Evolutionary conservation across 2,888 invertebrate genomes (phyloP), one percentile per base, ranked within the genome.

Genomic region (Tyria jacobaeae): DNA sequence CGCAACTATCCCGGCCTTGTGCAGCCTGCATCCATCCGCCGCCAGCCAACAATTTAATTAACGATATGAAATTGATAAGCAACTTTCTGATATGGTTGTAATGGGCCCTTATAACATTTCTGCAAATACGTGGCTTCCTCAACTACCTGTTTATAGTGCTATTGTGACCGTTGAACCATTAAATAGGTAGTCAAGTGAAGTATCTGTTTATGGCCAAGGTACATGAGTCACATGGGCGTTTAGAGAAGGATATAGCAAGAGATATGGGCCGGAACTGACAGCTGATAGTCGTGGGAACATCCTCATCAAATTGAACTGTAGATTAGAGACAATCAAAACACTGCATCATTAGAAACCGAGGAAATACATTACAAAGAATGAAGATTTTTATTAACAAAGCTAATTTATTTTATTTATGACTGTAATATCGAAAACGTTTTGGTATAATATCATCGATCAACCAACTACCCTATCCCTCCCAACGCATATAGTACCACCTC

Each of bases 201-300:
- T n/a, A n/a, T n/a, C n/a, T 25, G 48, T 49, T 49, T 25, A 49
- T 49, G 37, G 2, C 9, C 49, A 52, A 41, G 50, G 60, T 37
- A 17, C n/a, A 15, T 60, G 60, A 54, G 24, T 60, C 54, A 60
- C 27, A 49, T 47, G 37, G 6, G 27, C 55, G 44, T 50, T 56
- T 55, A 59, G 55, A 34, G 54, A 55, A 59, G 63, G 63, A 61
- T 61, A 56, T 49, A 51, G 39, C 17, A 5, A 12, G 47, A 58
- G 64, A 64, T 62, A 66, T 51, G 61, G 60, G 65, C 66, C 74
- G 73, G 74, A 76, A 75, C 65, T 61, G 57, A 21, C 31, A 15
- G 41, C 34, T 39, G 71, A 68, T 74, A 73, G 57, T 44, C 74
- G 78, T 79, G 79, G 74, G 79, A 79, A 78, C 76, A 69, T 79